Percentiles rank a stretch among this genome's conserved stretches.
Conservation (phyloP, 1,140 invertebrate species). For the Papilio aristodemus region DNA sequence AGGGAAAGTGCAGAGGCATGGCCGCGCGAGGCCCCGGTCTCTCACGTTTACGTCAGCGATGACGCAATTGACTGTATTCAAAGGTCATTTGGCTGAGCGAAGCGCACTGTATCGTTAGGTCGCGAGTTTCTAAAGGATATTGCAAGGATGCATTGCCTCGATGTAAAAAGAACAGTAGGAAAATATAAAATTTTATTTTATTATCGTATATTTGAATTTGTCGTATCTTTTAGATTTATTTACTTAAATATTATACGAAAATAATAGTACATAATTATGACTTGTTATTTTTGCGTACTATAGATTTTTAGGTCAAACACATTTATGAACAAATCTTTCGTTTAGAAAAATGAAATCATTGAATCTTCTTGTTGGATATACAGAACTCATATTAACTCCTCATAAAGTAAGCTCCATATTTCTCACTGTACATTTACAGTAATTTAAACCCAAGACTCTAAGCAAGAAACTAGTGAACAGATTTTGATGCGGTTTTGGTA, state of each 20-base stretch:
- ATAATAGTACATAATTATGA: too few relatives aligned
- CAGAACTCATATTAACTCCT: too few relatives aligned
- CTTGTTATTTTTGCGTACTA: too few relatives aligned
- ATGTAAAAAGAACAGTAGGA: not conserved
- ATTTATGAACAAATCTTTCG: too few relatives aligned
- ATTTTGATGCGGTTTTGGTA: constrained; percentile 11
- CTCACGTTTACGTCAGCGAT: constrained; percentile 8
- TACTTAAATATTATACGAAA: too few relatives aligned
- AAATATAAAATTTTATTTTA: constrained; percentile 15
- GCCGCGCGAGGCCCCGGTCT: not conserved
- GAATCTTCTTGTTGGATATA: too few relatives aligned
- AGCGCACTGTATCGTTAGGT: not conserved
- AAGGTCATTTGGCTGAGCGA: constrained; percentile 12
- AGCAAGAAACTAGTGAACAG: constrained; percentile 21
- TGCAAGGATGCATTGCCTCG: not conserved
- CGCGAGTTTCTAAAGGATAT: constrained; percentile 15
- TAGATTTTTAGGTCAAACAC: too few relatives aligned
- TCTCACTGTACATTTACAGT: too few relatives aligned
- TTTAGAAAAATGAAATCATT: too few relatives aligned
- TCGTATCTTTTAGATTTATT: constrained; percentile 17
- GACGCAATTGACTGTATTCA: constrained; percentile 9
- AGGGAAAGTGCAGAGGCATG: constrained; percentile 3
- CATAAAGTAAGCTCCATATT: too few relatives aligned
- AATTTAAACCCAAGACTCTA: too few relatives aligned
- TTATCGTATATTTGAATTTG: constrained; percentile 5